Evolutionary conservation across 2,113 vertebrate species (phyloP).

Genomic region (Apistogramma diplotaenia): DNA sequence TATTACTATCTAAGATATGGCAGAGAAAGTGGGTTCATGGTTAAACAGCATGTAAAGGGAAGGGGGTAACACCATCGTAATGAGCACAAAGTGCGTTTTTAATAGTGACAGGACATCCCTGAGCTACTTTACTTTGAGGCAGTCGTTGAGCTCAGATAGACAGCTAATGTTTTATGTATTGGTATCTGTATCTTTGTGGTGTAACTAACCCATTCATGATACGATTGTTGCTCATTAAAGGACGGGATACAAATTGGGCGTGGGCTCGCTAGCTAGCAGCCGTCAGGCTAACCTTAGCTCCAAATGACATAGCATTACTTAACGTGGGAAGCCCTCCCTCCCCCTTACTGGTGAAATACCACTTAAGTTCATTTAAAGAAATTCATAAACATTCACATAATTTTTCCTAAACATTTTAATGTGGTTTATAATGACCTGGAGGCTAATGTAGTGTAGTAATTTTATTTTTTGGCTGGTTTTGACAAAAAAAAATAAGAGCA

Average conservation of each 20-base stretch:
- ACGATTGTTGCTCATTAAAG: neutral
- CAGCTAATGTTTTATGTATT: neutral
- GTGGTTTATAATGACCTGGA: no score
- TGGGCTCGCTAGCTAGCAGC: constrained; percentile 56
- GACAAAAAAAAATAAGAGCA: neutral
- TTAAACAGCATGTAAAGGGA: neutral
- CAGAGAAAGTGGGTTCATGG: neutral
- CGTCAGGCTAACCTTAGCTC: constrained; percentile 32
- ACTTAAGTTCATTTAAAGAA: neutral
- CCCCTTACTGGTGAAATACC: neutral
- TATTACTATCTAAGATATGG: neutral
- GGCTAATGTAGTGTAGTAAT: neutral
- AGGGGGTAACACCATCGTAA: neutral
- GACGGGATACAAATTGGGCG: constrained; percentile 42
- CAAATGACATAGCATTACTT: constrained; percentile 8
- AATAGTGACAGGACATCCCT: neutral
- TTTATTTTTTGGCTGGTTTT: neutral
- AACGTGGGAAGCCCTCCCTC: neutral
- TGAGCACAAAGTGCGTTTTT: neutral
- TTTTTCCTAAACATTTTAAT: fast-evolving
- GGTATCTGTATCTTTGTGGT: neutral
- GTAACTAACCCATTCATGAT: neutral
- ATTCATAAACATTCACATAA: neutral
- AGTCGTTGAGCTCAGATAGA: neutral
- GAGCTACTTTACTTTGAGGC: neutral